Conservation (phyloP, 2,113 vertebrate genomes). For the Syngnathoides biaculeatus region DNA sequence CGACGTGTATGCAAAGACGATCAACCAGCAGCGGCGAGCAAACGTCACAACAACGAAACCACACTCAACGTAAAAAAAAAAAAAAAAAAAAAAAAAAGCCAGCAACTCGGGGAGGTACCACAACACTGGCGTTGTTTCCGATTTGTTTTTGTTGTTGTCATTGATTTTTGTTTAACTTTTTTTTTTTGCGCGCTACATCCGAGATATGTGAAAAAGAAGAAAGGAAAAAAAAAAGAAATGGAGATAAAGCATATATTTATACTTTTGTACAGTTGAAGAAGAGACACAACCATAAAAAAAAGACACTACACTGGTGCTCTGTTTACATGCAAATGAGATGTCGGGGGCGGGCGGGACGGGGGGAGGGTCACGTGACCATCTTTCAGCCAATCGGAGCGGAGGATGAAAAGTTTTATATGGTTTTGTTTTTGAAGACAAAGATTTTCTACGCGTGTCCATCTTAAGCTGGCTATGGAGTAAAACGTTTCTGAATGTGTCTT, state of each 20-base stretch:
- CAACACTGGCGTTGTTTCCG: slow-evolving; percentile 43
- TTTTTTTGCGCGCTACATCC: slow-evolving; percentile 65
- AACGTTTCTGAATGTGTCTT: slow-evolving; percentile 52
- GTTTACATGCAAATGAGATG: slow-evolving; percentile 79
- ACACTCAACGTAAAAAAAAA: slow-evolving; percentile 44
- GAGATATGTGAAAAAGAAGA: slow-evolving; percentile 71
- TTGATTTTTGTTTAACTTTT: slow-evolving; percentile 36
- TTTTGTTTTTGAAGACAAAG: slow-evolving; percentile 52
- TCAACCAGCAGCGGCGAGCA: slow-evolving; percentile 74
- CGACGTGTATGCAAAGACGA: slow-evolving; percentile 94
- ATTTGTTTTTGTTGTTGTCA: slow-evolving; percentile 25
- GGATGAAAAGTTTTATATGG: slow-evolving; percentile 23
- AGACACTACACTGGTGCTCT: slow-evolving; percentile 87
- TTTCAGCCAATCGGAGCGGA: slow-evolving; percentile 8
- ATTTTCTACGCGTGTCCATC: slow-evolving; percentile 60
- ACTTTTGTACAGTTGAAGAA: slow-evolving; percentile 85
- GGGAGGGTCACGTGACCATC: neutral
- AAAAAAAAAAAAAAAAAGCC: slow-evolving; percentile 46
- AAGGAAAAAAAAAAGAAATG: slow-evolving; percentile 53
- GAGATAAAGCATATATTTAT: slow-evolving; percentile 88
- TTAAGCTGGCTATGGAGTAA: slow-evolving; percentile 59
- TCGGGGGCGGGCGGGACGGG: slow-evolving; percentile 41
- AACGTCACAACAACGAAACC: slow-evolving; percentile 36
- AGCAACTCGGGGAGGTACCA: slow-evolving; percentile 59
- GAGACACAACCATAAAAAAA: slow-evolving; percentile 71